phyloP scores from a whole-genome alignment of 2,113 vertebrate genomes.

The Phylloscopus trochiloides region DNA sequence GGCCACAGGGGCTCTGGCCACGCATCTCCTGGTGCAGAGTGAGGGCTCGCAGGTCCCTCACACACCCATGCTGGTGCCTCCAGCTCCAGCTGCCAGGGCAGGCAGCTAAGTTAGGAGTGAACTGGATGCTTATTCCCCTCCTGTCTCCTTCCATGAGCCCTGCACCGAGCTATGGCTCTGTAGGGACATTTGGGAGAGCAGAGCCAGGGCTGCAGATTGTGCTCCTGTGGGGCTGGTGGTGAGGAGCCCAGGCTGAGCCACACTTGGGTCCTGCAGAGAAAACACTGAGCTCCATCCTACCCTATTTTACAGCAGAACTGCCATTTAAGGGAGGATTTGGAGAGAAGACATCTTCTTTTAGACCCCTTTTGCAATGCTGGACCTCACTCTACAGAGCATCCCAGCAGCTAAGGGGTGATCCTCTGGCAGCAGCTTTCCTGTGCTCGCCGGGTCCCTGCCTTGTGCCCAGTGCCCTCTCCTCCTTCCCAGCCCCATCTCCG shows the following conservation, averaged over 20 bases:
- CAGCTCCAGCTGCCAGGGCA: not conserved
- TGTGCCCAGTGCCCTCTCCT: not conserved
- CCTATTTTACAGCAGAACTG: not conserved
- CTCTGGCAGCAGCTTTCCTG: not conserved
- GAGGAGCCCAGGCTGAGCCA: not conserved
- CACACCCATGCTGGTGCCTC: not conserved
- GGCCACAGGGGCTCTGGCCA: not conserved
- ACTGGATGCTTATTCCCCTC: not conserved
- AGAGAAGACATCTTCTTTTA: not conserved
- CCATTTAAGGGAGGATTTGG: conserved; percentile 28
- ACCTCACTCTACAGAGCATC: rapidly evolving
- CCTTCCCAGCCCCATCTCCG: not conserved
- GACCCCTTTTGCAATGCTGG: not conserved
- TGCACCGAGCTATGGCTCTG: not conserved
- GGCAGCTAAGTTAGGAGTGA: not conserved
- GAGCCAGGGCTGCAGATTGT: not conserved
- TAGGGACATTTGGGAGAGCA: not conserved
- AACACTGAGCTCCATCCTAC: not conserved
- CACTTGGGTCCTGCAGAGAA: not conserved
- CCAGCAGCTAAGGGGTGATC: not conserved
- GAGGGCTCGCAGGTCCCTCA: rapidly evolving
- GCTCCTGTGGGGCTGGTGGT: not conserved
- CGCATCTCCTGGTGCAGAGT: not conserved
- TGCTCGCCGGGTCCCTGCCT: rapidly evolving
- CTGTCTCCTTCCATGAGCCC: not conserved